Conservation (phyloP, 2,888 invertebrate genomes). For the Seira musarum region DNA sequence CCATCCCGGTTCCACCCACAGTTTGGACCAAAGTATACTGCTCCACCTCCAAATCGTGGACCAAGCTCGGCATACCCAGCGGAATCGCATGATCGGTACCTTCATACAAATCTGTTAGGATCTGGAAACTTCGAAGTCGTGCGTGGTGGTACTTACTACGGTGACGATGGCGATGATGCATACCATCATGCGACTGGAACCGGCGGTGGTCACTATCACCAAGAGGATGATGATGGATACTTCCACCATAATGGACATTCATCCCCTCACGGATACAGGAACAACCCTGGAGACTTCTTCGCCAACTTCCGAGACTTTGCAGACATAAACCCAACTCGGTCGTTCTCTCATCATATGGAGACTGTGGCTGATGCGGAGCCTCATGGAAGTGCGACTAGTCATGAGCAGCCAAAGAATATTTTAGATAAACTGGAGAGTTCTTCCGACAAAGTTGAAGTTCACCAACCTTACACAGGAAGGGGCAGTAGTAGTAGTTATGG, state of each 20-base stretch:
- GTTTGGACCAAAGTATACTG: slow-evolving; percentile 62
- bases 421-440: slow-evolving; percentile 65
- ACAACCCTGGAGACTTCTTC: slow-evolving; percentile 82
- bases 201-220: slow-evolving; percentile 85
- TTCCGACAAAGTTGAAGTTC: slow-evolving; percentile 45
- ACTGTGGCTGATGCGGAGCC: slow-evolving; percentile 53
- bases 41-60: slow-evolving; percentile 63
- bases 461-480: slow-evolving; percentile 30
- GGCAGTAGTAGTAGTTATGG: slow-evolving; percentile 15
- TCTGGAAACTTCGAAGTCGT: slow-evolving; percentile 92
- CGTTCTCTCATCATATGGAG: slow-evolving; percentile 75
- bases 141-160: slow-evolving; percentile 85
- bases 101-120: slow-evolving; percentile 80
- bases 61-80: slow-evolving; percentile 65
- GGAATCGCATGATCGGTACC: slow-evolving; percentile 71
- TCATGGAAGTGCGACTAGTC: slow-evolving; percentile 41
- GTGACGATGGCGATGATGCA: slow-evolving; percentile 78
- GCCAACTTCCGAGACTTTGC: slow-evolving; percentile 93
- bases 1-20: slow-evolving; percentile 67
- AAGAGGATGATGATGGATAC: slow-evolving; percentile 80
- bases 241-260: slow-evolving; percentile 76
- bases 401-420: slow-evolving; percentile 65
- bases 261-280: slow-evolving; percentile 79
- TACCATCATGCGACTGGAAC: slow-evolving; percentile 73
- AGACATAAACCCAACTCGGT: slow-evolving; percentile 87